Conservation (phyloP, 2,113 vertebrate species). For the Emydura subglobosa region DNA sequence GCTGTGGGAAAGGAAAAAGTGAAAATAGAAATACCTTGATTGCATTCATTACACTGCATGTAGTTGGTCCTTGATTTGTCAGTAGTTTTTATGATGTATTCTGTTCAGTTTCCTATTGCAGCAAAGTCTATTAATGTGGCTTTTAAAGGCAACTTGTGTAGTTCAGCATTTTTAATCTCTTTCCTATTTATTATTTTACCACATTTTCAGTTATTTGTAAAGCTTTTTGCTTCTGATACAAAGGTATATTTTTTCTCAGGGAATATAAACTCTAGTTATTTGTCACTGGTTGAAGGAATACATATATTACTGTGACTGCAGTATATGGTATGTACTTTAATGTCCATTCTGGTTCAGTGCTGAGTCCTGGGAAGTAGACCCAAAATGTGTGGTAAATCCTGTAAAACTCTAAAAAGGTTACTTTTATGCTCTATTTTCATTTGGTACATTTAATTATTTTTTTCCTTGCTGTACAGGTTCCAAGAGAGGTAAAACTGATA, state of each 20-base stretch:
- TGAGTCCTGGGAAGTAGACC: neutral
- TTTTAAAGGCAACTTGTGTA: neutral
- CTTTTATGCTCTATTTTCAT: neutral
- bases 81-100: neutral
- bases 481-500: neutral
- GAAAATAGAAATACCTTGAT: neutral
- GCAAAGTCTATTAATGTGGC: neutral
- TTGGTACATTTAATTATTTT: neutral
- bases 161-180: neutral
- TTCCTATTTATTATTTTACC: neutral
- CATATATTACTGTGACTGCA: neutral
- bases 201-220: neutral
- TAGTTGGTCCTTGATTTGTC: neutral
- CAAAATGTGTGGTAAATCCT: neutral
- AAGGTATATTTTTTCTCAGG: neutral
- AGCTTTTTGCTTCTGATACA: neutral
- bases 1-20: neutral
- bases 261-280: neutral
- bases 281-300: neutral
- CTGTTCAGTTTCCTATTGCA: neutral
- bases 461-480: neutral
- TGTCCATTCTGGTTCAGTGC: neutral
- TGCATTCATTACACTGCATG: neutral
- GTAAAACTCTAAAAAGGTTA: neutral
- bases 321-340: neutral